Percentiles rank a stretch among this genome's conserved stretches.
Conservation (phyloP, 1,140 invertebrate species). For the Diorhabda carinulata region DNA sequence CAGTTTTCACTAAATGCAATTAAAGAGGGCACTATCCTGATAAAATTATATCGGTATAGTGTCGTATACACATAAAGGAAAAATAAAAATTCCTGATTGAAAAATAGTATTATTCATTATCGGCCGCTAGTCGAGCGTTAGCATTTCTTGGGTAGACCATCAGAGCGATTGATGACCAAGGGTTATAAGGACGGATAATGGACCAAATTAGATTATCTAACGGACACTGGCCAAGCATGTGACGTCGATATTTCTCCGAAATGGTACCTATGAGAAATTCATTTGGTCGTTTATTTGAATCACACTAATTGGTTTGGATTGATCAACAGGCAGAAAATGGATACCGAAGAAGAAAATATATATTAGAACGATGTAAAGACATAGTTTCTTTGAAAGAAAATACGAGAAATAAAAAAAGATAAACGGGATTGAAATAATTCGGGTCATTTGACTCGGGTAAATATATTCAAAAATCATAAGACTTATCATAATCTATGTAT, state of each 20-base stretch:
- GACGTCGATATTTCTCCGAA: constrained; percentile 35
- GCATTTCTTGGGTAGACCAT: constrained; percentile 21
- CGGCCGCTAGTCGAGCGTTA: constrained; percentile 13
- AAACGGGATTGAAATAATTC: too few relatives aligned
- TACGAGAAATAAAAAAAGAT: too few relatives aligned
- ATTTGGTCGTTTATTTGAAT: constrained; percentile 30
- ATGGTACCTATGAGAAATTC: constrained; percentile 38
- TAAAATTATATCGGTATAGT: too few relatives aligned
- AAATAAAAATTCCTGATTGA: constrained; percentile 10
- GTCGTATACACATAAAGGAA: too few relatives aligned
- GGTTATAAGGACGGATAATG: constrained; percentile 36
- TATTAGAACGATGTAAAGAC: too few relatives aligned
- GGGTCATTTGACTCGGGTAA: too few relatives aligned
- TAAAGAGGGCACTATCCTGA: too few relatives aligned
- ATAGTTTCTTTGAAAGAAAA: too few relatives aligned
- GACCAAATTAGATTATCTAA: constrained; percentile 37
- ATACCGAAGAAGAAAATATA: neutral
- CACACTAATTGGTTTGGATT: constrained; percentile 29
- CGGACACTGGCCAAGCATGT: constrained; percentile 28
- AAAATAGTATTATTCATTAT: constrained; percentile 20
- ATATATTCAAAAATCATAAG: too few relatives aligned
- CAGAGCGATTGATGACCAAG: constrained; percentile 24
- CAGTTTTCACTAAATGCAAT: too few relatives aligned
- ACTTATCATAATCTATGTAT: too few relatives aligned
- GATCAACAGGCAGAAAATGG: constrained; percentile 7